These are phyloP conservation scores for Pitangus sulphuratus DNA, from an alignment of 2,797 vertebrate genomes.

Conservation along the genomic window DNA sequence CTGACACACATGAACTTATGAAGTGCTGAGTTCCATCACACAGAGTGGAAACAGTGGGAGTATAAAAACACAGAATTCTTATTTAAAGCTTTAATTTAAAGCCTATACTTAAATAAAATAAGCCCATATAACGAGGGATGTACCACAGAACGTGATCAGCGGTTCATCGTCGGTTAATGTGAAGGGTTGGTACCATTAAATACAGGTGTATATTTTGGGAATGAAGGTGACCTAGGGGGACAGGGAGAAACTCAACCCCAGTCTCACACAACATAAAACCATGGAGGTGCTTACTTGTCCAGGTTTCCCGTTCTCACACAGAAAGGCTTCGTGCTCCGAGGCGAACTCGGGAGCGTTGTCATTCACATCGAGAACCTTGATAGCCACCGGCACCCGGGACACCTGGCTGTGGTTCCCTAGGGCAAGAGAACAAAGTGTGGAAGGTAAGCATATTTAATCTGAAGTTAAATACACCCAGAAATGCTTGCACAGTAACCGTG, in stretches of 20 bases:
- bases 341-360: constrained; percentile 98
- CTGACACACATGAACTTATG: neutral
- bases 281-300: constrained; percentile 87
- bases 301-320: constrained; percentile 97
- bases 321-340: constrained; percentile 91
- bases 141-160: neutral
- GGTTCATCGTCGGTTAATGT: neutral
- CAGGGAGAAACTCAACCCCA: neutral
- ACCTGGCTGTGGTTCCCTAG: constrained; percentile 98
- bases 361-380: constrained; percentile 97
- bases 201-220: neutral
- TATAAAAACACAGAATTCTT: neutral
- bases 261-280: constrained; percentile 23
- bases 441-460: constrained; percentile 34
- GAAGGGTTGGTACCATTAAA: neutral
- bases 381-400: constrained; percentile 91
- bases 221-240: neutral
- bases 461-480: neutral
- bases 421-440: constrained; percentile 56
- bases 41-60: neutral
- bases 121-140: neutral
- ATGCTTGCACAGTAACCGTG: neutral
- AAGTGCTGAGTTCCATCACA: neutral
- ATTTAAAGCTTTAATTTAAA: neutral
- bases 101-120: rapidly evolving